A percentile compares a stretch with the other conserved stretches of the same genome.
These are phyloP conservation scores for Hipposideros larvatus DNA, from an alignment of 2,797 vertebrate species.

Conservation along the genomic window DNA sequence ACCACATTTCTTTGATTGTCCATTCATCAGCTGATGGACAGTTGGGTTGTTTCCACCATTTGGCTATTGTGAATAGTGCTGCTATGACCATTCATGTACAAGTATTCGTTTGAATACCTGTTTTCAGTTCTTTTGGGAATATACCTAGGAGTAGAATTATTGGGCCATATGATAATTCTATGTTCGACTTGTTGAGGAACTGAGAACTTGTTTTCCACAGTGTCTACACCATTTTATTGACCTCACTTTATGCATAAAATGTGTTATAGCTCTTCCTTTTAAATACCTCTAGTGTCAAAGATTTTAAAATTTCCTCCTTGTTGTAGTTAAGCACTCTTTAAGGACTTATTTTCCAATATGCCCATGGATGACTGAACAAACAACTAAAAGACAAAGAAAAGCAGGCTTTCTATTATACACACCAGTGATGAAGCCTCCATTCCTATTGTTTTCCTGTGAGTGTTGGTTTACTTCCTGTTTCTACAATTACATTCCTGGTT, in stretches of 20 bases:
- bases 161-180: background rate
- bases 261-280: slow-evolving; percentile 25
- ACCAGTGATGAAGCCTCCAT: background rate
- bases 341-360: background rate
- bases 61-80: slow-evolving; percentile 22
- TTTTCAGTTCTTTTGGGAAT: background rate
- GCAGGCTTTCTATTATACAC: background rate
- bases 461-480: slow-evolving; percentile 15
- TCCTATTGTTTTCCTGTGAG: background rate
- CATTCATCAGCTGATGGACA: background rate
- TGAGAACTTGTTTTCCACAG: background rate
- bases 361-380: background rate
- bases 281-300: background rate
- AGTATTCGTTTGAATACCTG: background rate
- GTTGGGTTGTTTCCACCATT: slow-evolving; percentile 8
- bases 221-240: background rate
- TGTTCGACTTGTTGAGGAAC: slow-evolving; percentile 49
- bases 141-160: background rate
- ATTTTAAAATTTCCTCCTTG: slow-evolving; percentile 8
- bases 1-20: background rate
- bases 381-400: slow-evolving; percentile 51
- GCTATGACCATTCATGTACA: background rate
- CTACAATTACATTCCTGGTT: background rate
- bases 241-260: slow-evolving; percentile 41
- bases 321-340: background rate